Base-by-base conservation (phyloP, 1,140 invertebrate genomes). In the Drosophila carrolli region DNA sequence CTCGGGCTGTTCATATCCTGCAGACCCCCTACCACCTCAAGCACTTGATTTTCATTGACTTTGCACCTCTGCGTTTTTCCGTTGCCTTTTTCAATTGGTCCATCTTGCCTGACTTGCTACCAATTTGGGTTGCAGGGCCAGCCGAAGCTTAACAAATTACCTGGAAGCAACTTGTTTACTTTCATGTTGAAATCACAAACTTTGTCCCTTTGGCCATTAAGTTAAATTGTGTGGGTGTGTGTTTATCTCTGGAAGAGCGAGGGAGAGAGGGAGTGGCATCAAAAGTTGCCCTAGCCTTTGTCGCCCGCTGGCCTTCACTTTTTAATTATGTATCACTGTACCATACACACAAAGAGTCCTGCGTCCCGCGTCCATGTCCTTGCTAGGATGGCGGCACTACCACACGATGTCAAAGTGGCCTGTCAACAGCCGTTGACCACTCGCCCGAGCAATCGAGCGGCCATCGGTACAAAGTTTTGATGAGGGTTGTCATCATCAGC, bases 401-500 rank as follows among this genome's bases (percentile, higher is more conserved):
- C 72, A 76, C 61, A 77, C 73, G 40, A 68, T 77, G 83, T 79
- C 83, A 86, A 86, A 86, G 83, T 86, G 71, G 83, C 79, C 83
- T 83, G 83, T 83, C 83, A 86, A 86, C 83, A 88, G 53, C 59
- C 83, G 71, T 76, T 83, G 83, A 88, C 83, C 83, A 88, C 75
- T 82, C 61, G 83, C 56, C 75, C 75, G 62, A 65, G 65, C 83
- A 86, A 88, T 86, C 83, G 75, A 76, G 70, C 79, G 78, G 66
- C 83, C 82, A 86, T 82, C 71, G 83, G 83, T 53, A 71, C 75
- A 86, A 86, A 86, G 66, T 86, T 86, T 86, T 86, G 83, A 86
- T 86, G 83, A 86, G 83, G 83, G 83, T 86, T 88, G 83, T 86
- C 83, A 88, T 86, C 82, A 81, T 82, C 83, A 88, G 83, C 83